Percentiles rank a stretch among this genome's conserved stretches.
These are phyloP conservation scores for Dryococelus australis DNA, from an alignment of 2,888 invertebrate genomes.

Conservation along the genomic window DNA sequence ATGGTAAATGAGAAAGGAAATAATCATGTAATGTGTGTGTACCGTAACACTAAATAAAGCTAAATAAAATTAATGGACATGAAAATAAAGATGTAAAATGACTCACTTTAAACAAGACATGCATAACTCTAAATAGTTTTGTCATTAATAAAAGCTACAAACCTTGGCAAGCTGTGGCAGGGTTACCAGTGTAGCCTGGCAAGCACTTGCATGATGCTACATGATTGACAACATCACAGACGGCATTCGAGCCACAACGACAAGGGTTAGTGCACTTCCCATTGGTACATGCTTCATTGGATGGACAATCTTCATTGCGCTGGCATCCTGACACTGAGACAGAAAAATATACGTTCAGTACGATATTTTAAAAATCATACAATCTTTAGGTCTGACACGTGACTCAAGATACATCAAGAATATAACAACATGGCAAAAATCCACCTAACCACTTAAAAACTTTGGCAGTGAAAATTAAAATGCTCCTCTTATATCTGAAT, in stretches of 20 bases:
- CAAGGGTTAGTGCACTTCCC: slow-evolving; percentile 80
- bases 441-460: no score
- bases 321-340: slow-evolving; percentile 72
- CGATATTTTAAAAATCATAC: neutral
- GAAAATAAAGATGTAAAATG: neutral
- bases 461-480: no score
- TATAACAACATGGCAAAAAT: no score
- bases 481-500: no score
- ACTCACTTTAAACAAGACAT: neutral
- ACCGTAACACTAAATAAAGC: no score
- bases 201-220: slow-evolving; percentile 82
- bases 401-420: no score
- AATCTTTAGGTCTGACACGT: neutral
- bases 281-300: slow-evolving; percentile 79
- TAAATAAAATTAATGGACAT: neutral
- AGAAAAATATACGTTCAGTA: slow-evolving; percentile 46
- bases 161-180: slow-evolving; percentile 70
- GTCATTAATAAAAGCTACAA: neutral
- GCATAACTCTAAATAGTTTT: no score
- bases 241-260: slow-evolving; percentile 79
- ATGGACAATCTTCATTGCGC: slow-evolving; percentile 74
- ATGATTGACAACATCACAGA: slow-evolving; percentile 83
- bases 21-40: no score
- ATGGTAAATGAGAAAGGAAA: no score
- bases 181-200: slow-evolving; percentile 81